Conservation (phyloP, 2,797 vertebrate species). For the Callimico goeldii region DNA sequence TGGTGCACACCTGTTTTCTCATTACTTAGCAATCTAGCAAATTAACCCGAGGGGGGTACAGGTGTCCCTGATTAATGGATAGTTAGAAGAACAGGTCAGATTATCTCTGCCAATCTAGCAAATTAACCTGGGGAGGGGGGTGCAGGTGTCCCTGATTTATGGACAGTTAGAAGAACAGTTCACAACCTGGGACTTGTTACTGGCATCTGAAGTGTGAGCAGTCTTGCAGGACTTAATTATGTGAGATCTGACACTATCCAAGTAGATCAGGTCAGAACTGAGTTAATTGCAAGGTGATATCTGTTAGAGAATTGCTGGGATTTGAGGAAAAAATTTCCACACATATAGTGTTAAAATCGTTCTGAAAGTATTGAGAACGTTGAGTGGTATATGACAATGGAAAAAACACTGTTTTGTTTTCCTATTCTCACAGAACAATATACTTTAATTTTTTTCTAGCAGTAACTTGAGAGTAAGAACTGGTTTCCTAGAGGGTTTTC, state of each 20-base stretch:
- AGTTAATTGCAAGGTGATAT: background rate
- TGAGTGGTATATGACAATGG: background rate
- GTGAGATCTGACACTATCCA: background rate
- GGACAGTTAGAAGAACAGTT: background rate
- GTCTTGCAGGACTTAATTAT: background rate
- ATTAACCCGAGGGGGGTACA: background rate
- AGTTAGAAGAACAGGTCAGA: no score
- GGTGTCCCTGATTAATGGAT: background rate
- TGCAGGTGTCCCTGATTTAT: background rate
- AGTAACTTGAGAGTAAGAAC: background rate
- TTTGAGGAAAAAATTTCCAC: background rate
- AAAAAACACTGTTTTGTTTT: background rate
- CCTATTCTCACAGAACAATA: background rate
- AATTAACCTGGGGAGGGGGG: background rate
- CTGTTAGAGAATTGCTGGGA: background rate
- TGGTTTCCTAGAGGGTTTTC: background rate
- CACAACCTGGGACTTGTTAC: background rate
- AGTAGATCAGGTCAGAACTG: background rate
- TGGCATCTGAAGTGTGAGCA: background rate
- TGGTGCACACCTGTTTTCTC: background rate
- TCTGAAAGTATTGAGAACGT: background rate
- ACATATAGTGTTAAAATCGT: background rate
- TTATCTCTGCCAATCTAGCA: background rate
- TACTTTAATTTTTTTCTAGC: background rate
- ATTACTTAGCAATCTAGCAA: background rate